Percentiles rank a stretch among this genome's conserved stretches.
These are phyloP conservation scores for Hydrolagus affinis DNA, from an alignment of 2,113 vertebrate species.

Conservation along the genomic window DNA sequence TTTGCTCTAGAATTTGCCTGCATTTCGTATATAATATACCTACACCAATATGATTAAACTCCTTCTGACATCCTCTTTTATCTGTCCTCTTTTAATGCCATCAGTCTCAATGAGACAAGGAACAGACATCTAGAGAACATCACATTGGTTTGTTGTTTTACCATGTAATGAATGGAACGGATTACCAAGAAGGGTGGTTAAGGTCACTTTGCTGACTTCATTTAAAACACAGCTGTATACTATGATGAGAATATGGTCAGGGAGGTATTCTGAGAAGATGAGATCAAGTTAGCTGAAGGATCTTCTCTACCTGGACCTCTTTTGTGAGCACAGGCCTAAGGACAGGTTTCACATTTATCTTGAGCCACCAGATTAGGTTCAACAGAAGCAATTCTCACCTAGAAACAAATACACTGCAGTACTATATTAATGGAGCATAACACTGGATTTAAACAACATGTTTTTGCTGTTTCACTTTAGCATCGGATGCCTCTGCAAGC, in stretches of 20 bases:
- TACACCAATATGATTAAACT: too few relatives aligned
- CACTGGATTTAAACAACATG: constrained; percentile 21
- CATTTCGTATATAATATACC: too few relatives aligned
- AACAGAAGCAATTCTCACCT: neutral
- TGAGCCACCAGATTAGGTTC: neutral
- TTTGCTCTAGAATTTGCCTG: too few relatives aligned
- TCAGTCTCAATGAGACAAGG: too few relatives aligned
- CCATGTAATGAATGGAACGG: too few relatives aligned
- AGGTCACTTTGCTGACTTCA: too few relatives aligned
- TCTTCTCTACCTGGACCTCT: neutral
- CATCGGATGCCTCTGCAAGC: constrained; percentile 10
- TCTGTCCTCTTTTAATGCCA: too few relatives aligned
- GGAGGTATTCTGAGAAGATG: neutral
- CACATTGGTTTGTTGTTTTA: neutral
- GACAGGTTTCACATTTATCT: neutral
- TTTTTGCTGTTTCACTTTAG: constrained; percentile 3
- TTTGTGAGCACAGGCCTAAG: neutral
- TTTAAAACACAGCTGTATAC: too few relatives aligned
- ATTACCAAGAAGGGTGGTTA: too few relatives aligned
- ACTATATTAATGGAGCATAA: neutral
- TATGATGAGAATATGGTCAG: neutral
- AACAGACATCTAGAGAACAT: too few relatives aligned
- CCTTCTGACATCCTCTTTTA: too few relatives aligned
- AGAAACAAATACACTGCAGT: neutral
- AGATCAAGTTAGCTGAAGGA: neutral